Conservation (phyloP, 2,113 vertebrate genomes). For the Crotalus horridus region DNA sequence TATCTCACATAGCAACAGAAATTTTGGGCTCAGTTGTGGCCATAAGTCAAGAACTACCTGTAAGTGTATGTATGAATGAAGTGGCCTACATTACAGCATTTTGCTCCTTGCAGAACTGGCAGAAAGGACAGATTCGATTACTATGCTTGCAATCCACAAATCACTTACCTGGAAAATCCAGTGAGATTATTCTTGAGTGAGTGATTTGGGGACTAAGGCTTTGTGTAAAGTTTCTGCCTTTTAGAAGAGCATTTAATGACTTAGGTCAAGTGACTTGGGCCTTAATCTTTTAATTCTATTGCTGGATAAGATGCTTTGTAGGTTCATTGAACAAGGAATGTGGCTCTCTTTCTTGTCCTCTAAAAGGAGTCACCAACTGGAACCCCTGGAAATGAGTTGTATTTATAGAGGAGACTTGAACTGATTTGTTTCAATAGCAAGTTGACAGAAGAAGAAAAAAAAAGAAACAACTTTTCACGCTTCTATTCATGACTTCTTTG, state of each 20-base stretch:
- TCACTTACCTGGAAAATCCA: constrained; percentile 8
- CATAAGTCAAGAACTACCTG: background rate
- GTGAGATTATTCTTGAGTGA: constrained; percentile 23
- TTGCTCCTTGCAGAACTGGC: background rate
- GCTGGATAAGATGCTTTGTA: constrained; percentile 28
- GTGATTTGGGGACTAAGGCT: constrained; percentile 20
- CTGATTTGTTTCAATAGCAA: constrained; percentile 13
- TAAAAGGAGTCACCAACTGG: constrained; percentile 28
- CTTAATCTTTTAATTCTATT: constrained; percentile 36
- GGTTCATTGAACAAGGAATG: constrained; percentile 36
- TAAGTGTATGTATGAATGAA: background rate
- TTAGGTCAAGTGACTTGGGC: constrained; percentile 29
- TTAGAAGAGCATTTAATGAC: constrained; percentile 22
- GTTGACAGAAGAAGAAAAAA: background rate
- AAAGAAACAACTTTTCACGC: background rate
- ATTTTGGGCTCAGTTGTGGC: background rate
- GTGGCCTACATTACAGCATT: too few species aligned
- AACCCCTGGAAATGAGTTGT: constrained; percentile 18
- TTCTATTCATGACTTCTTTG: constrained; percentile 13
- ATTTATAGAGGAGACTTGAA: background rate
- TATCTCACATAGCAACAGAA: background rate
- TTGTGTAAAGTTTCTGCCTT: constrained; percentile 16
- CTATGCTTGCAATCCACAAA: background rate
- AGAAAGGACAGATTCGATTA: background rate
- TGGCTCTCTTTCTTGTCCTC: constrained; percentile 15